phyloP scores from a whole-genome alignment of 2,113 vertebrate species.

The Condylura cristata region DNA sequence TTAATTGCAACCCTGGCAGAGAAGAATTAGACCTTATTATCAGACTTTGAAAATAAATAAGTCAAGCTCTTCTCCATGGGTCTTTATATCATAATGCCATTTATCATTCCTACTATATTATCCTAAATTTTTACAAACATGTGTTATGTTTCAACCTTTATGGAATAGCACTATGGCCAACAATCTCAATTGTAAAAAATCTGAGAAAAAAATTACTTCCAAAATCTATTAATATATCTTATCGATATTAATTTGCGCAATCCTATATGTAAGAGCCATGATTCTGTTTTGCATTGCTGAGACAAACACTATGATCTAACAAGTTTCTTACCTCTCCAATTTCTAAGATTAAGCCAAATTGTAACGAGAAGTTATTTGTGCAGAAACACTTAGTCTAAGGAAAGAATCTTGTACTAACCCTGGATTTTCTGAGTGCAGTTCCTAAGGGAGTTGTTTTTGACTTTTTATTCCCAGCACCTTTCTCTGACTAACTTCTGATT shows the following conservation, averaged over 20 bases:
- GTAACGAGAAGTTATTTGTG: slow-evolving; percentile 76
- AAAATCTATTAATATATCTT: slow-evolving; percentile 56
- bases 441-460: slow-evolving; percentile 57
- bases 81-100: background rate
- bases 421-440: slow-evolving; percentile 74
- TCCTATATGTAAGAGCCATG: background rate
- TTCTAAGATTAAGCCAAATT: slow-evolving; percentile 76
- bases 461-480: slow-evolving; percentile 52
- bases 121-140: background rate
- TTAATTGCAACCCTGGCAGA: slow-evolving; percentile 37
- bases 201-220: background rate
- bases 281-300: slow-evolving; percentile 51
- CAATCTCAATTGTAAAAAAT: background rate
- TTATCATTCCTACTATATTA: background rate
- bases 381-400: slow-evolving; percentile 81
- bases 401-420: slow-evolving; percentile 77
- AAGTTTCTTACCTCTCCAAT: slow-evolving; percentile 65
- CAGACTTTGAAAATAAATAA: slow-evolving; percentile 28
- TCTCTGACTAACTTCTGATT: slow-evolving; percentile 24
- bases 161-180: background rate
- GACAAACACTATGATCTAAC: slow-evolving; percentile 54
- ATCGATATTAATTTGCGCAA: slow-evolving; percentile 47
- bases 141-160: background rate
- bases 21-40: slow-evolving; percentile 40
- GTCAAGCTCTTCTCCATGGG: background rate